phyloP scores from a whole-genome alignment of 2,888 invertebrate species.

The Agrochola litura region DNA sequence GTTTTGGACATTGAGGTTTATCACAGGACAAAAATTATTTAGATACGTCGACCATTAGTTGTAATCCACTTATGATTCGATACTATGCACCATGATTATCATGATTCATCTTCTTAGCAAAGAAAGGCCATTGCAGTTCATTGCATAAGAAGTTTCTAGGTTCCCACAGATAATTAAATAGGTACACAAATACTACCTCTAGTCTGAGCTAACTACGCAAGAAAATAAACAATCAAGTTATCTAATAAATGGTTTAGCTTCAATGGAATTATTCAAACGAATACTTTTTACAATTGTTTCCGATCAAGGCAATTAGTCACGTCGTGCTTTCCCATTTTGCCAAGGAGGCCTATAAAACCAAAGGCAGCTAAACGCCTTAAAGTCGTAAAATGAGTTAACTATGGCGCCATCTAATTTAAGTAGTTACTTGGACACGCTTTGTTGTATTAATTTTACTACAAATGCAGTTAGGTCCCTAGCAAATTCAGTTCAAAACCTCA shows the following conservation, averaged over 20 bases:
- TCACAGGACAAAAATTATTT: background rate
- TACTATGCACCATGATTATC: background rate
- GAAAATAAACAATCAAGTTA: slow-evolving; percentile 12
- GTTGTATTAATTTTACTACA: too few relatives aligned
- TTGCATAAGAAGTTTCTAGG: background rate
- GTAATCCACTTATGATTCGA: background rate
- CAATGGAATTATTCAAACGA: slow-evolving; percentile 9
- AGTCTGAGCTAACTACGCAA: slow-evolving; percentile 21
- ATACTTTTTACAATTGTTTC: background rate
- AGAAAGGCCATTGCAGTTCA: background rate
- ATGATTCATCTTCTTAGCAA: background rate
- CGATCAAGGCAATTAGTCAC: background rate
- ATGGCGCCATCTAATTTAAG: too few relatives aligned
- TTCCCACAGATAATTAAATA: slow-evolving; percentile 40
- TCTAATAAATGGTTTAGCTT: background rate
- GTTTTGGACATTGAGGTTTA: slow-evolving; percentile 6
- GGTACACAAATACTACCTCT: background rate
- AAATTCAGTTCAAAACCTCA: too few relatives aligned
- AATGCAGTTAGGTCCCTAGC: too few relatives aligned
- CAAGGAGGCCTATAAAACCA: background rate
- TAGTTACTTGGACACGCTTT: too few relatives aligned
- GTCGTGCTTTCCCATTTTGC: background rate
- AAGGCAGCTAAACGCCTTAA: too few relatives aligned
- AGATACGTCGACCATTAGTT: background rate
- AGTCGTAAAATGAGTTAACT: too few relatives aligned